phyloP scores from a whole-genome alignment of 2,888 invertebrate species.

The Sipunculus nudus region DNA sequence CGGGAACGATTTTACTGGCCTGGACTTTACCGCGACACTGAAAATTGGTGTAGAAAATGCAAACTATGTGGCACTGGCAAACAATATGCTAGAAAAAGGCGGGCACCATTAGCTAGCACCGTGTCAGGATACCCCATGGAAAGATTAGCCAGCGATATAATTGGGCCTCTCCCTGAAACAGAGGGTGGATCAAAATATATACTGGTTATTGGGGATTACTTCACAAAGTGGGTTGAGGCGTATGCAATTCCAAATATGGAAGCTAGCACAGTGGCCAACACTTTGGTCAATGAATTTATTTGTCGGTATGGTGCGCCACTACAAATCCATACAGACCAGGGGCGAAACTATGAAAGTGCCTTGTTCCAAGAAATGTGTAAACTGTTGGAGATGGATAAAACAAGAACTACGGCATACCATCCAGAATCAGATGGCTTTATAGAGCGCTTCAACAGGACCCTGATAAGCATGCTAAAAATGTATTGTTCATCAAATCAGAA shows the following conservation, averaged over 20 bases:
- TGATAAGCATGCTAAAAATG: no score
- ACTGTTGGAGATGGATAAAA: not conserved
- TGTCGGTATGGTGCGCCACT: not conserved
- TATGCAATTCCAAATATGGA: not conserved
- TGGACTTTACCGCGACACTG: no score
- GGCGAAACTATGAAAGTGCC: not conserved
- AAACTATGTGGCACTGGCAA: no score
- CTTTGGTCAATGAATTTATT: not conserved
- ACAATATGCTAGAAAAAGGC: no score
- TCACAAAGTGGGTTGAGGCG: conserved; percentile 1
- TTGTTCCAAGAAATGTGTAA: not conserved
- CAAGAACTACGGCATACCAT: not conserved
- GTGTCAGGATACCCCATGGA: not conserved
- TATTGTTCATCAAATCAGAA: no score
- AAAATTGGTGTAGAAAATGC: no score
- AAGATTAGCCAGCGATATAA: not conserved
- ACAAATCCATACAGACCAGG: not conserved
- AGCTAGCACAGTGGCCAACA: not conserved
- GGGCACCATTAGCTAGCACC: no score
- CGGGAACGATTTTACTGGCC: no score
- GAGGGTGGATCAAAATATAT: not conserved
- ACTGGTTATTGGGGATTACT: not conserved
- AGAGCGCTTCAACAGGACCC: no score
- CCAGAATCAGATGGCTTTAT: not conserved
- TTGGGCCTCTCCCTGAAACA: not conserved